Base-by-base conservation (phyloP, 2,888 invertebrate species). In the Adelphocoris suturalis region DNA sequence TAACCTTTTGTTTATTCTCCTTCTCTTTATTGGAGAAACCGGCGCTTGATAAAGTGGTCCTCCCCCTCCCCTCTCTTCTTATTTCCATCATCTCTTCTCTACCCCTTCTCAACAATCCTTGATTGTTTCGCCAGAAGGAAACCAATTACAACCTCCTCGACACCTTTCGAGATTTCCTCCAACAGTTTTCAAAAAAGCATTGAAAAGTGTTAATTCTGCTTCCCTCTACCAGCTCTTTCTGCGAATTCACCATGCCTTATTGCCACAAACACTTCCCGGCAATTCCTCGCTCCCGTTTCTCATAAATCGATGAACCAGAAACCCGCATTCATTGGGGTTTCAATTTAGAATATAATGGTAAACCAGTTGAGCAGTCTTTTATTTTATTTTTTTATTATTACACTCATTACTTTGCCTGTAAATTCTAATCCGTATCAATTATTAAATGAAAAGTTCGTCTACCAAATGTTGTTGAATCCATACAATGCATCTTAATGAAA, bases 141-240 rank as follows among this genome's bases (percentile, higher is more conserved):
- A 88, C 88, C 88, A 88, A 88, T 88, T 88, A 88, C 88, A 88
- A 88, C 80, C 88, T 78, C 78, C 88, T 88, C 57, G 88, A 88
- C 88, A 88, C 88, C 88, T 76, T 88, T 88, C 78, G 80, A 78
- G 78, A 88, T 68, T 86, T 85, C 75, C 75, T 86, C 47, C 19
- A 47, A 47, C 86, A 37, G 78, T 80, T 88, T 76, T 86, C 86
- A 46, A 75, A 86, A 86, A 75, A 75, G 46, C 68, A 75, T 68
- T 75, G 86, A 68, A 86, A 86, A 75, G 86, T 82, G 82, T 82
- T 82, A 82, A 82, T 82, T 82, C 23, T 7, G n/a, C 52, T 23
- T 23, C 48, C 82, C n/a, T 13, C 68, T 12, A 12, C 19, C 68
- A 57, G n/a, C 57, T 16, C 7, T n/a, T n/a, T 57, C n/a, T 16